Conservation (phyloP, 1,140 invertebrate species). For the Tetragonula clypearis region DNA sequence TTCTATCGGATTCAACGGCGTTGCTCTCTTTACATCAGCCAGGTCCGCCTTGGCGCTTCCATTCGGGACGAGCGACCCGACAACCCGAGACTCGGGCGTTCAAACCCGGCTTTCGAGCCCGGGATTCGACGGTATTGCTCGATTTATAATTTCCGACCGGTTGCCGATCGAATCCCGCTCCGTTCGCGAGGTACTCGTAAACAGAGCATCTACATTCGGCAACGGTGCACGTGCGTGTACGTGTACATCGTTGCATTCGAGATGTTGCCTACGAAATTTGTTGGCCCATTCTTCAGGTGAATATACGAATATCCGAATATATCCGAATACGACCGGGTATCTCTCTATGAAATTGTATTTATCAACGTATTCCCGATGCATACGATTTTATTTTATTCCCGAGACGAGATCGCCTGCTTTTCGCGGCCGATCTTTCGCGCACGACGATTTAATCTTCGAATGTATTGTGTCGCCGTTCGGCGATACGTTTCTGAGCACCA, state of each 20-base stretch:
- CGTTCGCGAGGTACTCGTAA: neutral
- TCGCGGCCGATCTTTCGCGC: neutral
- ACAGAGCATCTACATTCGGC: neutral
- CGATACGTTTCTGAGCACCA: neutral
- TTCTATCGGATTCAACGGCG: neutral
- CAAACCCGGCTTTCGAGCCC: too few species aligned
- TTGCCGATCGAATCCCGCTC: neutral
- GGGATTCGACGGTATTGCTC: neutral
- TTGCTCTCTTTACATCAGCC: neutral
- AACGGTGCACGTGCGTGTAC: neutral
- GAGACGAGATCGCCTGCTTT: neutral
- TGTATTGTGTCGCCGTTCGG: neutral
- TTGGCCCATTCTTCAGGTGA: neutral
- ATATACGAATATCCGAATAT: neutral
- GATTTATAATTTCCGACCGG: conserved; percentile 25
- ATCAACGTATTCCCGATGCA: neutral
- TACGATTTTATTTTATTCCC: neutral
- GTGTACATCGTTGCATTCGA: neutral
- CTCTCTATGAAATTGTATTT: neutral
- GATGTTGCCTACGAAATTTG: neutral
- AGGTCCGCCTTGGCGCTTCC: too few species aligned
- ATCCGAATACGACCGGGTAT: neutral
- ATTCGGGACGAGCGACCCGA: neutral
- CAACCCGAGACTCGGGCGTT: too few species aligned
- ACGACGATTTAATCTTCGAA: neutral